Evolutionary conservation across 2,888 invertebrate genomes (phyloP), one percentile per base, ranked within the genome.

Genomic region (Pterostichus niger): DNA sequence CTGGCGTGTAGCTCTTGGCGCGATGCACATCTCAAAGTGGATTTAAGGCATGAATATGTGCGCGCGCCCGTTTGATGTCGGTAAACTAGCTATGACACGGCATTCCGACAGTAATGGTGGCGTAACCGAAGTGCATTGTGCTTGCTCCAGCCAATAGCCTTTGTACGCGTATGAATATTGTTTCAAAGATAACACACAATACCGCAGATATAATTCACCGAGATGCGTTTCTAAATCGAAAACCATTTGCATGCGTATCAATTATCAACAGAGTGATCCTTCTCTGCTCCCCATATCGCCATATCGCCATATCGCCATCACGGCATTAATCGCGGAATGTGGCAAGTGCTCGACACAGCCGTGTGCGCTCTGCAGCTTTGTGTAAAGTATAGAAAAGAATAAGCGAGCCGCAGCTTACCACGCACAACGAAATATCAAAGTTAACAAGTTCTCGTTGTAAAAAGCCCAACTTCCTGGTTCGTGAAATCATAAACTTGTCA

Each of bases 401-500:
- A 11, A 59, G 31, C 59, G 54, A 15, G 13, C 17, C 54, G 40
- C n/a, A 17, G 44, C 71, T 40, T 40, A 15, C 17, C 10, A 9
- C 3, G 15, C 40, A 44, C 44, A n/a, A 46, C 17, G 33, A 54
- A 31, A 49, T 76, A 52, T 76, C 71, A 71, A 44, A 71, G 71
- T 71, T 71, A 71, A 71, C 71, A 71, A 71, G 71, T 71, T 71
- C 71, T 71, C 11, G 46, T 71, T 71, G 46, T 56, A 59, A 77
- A 77, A 77, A 77, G 49, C 13, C 40, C 59, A 13, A 77, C 77
- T 77, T 77, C 77, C 77, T 59, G 77, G 49, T 64, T 80, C 68
- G 68, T 68, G 68, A 80, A 80, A 80, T 80, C 68, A 80, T 80
- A 80, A 80, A 80, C 80, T 80, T 80, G 80, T 80, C 80, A 80